Base-by-base conservation (phyloP, 2,797 vertebrate species). In the Prionace glauca region DNA sequence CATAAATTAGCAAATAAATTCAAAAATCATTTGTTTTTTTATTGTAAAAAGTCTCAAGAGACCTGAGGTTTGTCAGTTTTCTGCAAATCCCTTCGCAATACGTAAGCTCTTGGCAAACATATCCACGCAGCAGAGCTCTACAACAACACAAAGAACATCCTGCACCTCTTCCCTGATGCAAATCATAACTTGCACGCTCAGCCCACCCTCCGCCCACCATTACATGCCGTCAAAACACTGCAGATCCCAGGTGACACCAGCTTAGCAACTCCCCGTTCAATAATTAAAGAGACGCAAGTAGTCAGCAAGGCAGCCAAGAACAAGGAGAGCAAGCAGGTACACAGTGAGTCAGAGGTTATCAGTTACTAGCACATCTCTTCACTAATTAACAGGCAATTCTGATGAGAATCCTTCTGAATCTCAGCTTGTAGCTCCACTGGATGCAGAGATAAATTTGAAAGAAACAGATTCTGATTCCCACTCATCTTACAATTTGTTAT, bases 401-500 rank as follows among this genome's bases (percentile, higher is more conserved):
- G 81, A 20, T 24, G 81, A 84, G 81, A 45, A 84, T 84, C 20
- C 81, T 65, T 91, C 29, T 0, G 56, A 91, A 65, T 91, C 88
- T 91, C 88, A 62, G 88, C 56, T 91, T n/a, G 56, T 8, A 91
- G 60, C 32, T 91, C 32, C 29, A 91, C 16, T 18, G 7, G 16
- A 91, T 16, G 32, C n/a, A 14, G 88, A 65, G 88, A 16, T 91
- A n/a, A 91, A 65, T 65, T 91, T 91, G 29, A 91, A 91, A 91
- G 62, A 60, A 62, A 91, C 4, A 91, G 12, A 16, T 65, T 91
- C 56, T 65, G 88, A n/a, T 91, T n/a, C 65, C 29, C 5, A 62
- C 56, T 56, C 45, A 56, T 29, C 50, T 29, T 91, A 60, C 88
- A 91, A 91, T 91, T 90, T 91, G 88, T 91, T 62, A 91, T 29